Base-by-base conservation (phyloP, 2,888 invertebrate species). In the Zonitis immaculata region DNA sequence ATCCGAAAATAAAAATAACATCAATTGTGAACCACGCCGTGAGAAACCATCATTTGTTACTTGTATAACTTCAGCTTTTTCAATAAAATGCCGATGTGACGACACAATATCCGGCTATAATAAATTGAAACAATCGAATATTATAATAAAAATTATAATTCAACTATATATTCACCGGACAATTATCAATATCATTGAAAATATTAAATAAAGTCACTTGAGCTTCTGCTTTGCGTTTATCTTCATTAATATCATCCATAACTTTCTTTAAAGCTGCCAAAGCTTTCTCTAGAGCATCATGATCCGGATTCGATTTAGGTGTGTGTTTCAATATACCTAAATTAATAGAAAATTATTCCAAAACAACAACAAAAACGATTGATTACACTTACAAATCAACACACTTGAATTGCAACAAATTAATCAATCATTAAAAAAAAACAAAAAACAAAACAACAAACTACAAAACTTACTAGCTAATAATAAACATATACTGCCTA, bases 151-250 rank as follows among this genome's bases (percentile, higher is more conserved):
- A n/a, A n/a, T n/a, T n/a, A n/a, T n/a, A n/a, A n/a, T n/a, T n/a
- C n/a, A n/a, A n/a, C n/a, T n/a, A n/a, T n/a, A 39, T 51, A 78
- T 80, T 79, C 75, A 92, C 92, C 60, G 98, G 97, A 76, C 96
- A 97, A 75, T 94, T 92, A 73, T 98, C 97, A 69, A 99, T 98
- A 73, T 97, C 96, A 75, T 97, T 95, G 77, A 96, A 92, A 62
- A 97, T 93, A 78, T 95, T 94, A 78, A 99, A 96, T 83, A 98
- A 90, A 64, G 90, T 93, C 73, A 95, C 84, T 76, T 95, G 93
- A 11, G 92, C 92, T 78, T 98, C 98, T 1, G 96, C 95, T 80
- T 91, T 92, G 67, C 96, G 82, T 76, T 96, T 97, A 77, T 96
- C 95, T 79, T 98, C 97, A 77, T 99, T 99, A 66, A 99, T 95